phyloP scores from a whole-genome alignment of 1,140 invertebrate species.

The Zaprionus ornatus region DNA sequence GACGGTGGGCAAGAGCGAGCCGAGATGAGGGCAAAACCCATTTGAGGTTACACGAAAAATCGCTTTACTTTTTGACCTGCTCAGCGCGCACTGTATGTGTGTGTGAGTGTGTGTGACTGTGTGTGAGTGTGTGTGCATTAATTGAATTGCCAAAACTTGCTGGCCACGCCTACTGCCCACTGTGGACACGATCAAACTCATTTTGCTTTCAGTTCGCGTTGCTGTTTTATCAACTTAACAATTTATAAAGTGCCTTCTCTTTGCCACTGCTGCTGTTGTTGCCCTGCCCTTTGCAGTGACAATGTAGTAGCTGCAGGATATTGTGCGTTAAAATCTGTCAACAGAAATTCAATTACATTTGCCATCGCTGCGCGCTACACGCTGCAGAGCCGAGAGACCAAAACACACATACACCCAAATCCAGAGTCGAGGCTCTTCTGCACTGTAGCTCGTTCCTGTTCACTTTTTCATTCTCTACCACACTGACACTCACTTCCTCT shows the following conservation, averaged over 20 bases:
- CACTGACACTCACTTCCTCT: not conserved
- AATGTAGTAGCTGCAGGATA: slow-evolving; percentile 73
- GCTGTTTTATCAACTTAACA: slow-evolving; percentile 11
- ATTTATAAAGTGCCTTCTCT: slow-evolving; percentile 13
- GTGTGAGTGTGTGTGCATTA: slow-evolving; percentile 11
- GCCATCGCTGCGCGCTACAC: slow-evolving; percentile 18
- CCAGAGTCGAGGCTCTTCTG: not conserved
- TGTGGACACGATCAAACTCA: not conserved
- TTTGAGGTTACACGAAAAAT: slow-evolving; percentile 65
- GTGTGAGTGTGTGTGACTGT: not conserved
- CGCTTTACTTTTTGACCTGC: slow-evolving; percentile 52
- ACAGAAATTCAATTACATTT: slow-evolving; percentile 80
- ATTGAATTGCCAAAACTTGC: slow-evolving; percentile 33
- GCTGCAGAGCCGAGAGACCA: slow-evolving; percentile 1
- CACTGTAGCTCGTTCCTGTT: not conserved
- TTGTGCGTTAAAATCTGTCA: slow-evolving; percentile 81
- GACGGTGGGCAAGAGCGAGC: not conserved
- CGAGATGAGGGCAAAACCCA: slow-evolving; percentile 7
- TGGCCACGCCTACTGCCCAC: not conserved
- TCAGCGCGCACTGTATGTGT: slow-evolving; percentile 3
- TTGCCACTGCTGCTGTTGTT: slow-evolving; percentile 12
- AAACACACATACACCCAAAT: not conserved
- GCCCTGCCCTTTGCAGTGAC: slow-evolving; percentile 39
- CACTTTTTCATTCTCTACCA: too few species aligned
- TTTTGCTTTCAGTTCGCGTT: slow-evolving; percentile 16